Evolutionary conservation across 2,797 vertebrate genomes (phyloP).

Genomic region (Enteromius treurensis): DNA sequence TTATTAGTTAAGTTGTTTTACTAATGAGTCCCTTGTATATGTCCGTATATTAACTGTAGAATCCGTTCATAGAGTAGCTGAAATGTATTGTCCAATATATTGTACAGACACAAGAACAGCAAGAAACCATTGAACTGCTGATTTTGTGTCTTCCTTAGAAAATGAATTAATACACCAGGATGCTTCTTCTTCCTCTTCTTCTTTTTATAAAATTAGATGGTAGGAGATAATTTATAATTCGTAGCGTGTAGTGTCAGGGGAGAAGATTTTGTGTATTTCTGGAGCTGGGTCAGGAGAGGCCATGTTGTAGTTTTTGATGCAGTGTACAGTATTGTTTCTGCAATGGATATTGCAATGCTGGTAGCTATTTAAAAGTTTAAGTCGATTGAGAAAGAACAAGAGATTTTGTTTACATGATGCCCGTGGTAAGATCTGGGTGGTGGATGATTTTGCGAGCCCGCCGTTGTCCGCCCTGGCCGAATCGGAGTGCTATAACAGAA

Average conservation of each 20-base stretch:
- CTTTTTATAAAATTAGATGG: constrained; percentile 34
- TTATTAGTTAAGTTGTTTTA: constrained; percentile 31
- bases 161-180: constrained; percentile 44
- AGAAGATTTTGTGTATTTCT: constrained; percentile 53
- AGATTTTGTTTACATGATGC: constrained; percentile 67
- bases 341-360: constrained; percentile 70
- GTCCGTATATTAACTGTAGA: constrained; percentile 3
- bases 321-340: constrained; percentile 73
- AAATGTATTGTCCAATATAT: constrained; percentile 44
- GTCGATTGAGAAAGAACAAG: constrained; percentile 47
- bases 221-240: constrained; percentile 59
- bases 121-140: constrained; percentile 19
- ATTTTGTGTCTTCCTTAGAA: constrained; percentile 45
- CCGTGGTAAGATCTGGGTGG: constrained; percentile 55
- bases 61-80: constrained; percentile 10
- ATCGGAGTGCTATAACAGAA: constrained; percentile 46
- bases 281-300: constrained; percentile 57
- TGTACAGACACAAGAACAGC: constrained; percentile 29
- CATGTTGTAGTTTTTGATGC: constrained; percentile 63
- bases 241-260: constrained; percentile 55
- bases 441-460: constrained; percentile 40
- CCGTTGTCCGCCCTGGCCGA: constrained; percentile 47
- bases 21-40: constrained; percentile 1
- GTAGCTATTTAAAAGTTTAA: constrained; percentile 60
- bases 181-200: constrained; percentile 23